Evolutionary conservation across 2,113 vertebrate species (phyloP).

Genomic region (Budorcas taxicolor): DNA sequence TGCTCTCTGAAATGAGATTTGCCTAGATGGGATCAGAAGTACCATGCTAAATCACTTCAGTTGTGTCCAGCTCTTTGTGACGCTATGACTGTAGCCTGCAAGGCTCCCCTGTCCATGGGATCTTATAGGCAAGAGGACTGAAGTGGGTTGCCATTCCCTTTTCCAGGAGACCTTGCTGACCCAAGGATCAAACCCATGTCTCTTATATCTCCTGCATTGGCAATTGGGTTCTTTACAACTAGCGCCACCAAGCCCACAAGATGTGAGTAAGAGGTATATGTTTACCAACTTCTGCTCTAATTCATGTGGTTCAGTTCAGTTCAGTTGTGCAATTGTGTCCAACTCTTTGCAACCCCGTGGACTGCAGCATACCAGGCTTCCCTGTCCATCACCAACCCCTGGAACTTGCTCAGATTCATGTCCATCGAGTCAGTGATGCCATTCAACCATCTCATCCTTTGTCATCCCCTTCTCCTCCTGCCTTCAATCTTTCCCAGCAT

Average conservation of each 20-base stretch:
- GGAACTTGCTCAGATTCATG: not conserved
- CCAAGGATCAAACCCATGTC: not conserved
- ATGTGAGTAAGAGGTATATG: not conserved
- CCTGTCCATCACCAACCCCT: not conserved
- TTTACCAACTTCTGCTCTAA: not conserved
- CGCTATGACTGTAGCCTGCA: not conserved
- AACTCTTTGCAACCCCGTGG: not conserved
- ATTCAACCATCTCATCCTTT: not conserved
- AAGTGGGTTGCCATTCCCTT: not conserved
- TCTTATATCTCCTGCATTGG: not conserved
- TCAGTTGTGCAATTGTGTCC: not conserved
- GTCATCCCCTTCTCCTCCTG: not conserved
- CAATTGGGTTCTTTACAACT: not conserved
- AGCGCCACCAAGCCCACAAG: not conserved
- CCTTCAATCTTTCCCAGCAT: not conserved
- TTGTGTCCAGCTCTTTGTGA: not conserved
- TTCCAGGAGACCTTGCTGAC: not conserved
- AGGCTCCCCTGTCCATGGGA: not conserved
- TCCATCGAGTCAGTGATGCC: not conserved
- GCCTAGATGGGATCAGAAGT: not conserved
- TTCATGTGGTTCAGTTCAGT: not conserved
- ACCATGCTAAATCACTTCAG: not conserved
- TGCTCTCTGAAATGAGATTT: not conserved
- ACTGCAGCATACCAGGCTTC: not conserved
- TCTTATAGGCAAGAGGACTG: not conserved